Evolutionary conservation across 2,113 vertebrate species (phyloP).

Genomic region (Amphiprion percula): DNA sequence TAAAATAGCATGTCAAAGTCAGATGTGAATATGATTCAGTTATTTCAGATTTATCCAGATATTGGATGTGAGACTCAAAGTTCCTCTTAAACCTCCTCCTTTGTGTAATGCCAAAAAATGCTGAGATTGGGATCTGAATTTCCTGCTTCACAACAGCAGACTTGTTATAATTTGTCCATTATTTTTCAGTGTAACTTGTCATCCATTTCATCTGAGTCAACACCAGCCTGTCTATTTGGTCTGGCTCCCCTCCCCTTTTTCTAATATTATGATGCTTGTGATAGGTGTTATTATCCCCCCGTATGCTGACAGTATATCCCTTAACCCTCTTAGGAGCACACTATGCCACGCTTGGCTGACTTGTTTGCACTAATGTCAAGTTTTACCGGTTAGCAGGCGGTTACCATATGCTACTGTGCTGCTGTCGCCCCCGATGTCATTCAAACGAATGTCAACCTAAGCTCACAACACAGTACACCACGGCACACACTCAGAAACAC

Average conservation of each 20-base stretch:
- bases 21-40: conserved; percentile 27
- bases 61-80: conserved; percentile 3
- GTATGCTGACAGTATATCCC: conserved; percentile 81
- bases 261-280: conserved; percentile 49
- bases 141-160: neutral
- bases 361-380: conserved; percentile 87
- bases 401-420: conserved; percentile 85
- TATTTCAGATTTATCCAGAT: conserved; percentile 17
- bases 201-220: conserved; percentile 44
- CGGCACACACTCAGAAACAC: conserved; percentile 37
- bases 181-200: conserved; percentile 37
- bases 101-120: conserved; percentile 13
- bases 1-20: conserved; percentile 17
- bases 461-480: conserved; percentile 62
- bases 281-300: conserved; percentile 79
- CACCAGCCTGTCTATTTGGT: conserved; percentile 48
- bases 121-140: conserved; percentile 21
- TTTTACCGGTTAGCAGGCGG: conserved; percentile 82
- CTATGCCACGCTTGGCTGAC: conserved; percentile 80
- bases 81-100: conserved; percentile 16
- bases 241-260: conserved; percentile 49
- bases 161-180: conserved; percentile 32
- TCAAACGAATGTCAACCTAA: conserved; percentile 80
- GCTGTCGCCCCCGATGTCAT: conserved; percentile 82
- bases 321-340: conserved; percentile 81